phyloP scores from a whole-genome alignment of 2,888 invertebrate species.

The Ophion ellenae region DNA sequence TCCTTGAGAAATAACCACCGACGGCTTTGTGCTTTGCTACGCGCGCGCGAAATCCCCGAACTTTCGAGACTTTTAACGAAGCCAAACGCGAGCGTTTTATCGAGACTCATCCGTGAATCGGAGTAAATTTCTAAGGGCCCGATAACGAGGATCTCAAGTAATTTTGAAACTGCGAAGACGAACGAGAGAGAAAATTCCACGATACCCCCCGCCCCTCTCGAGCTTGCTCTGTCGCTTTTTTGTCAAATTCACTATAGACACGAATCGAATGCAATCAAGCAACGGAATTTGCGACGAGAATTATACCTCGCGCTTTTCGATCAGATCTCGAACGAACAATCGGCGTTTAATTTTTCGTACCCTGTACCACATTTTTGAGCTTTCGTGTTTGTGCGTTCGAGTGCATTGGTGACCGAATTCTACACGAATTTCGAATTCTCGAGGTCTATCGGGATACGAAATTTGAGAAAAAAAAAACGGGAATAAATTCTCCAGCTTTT shows the following conservation, averaged over 20 bases:
- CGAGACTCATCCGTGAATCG: slow-evolving; percentile 55
- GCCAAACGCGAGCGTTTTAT: slow-evolving; percentile 42
- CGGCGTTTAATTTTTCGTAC: slow-evolving; percentile 36
- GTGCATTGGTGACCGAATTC: background rate
- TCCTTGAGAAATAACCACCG: slow-evolving; percentile 37
- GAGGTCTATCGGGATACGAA: no score
- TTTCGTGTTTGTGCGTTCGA: background rate
- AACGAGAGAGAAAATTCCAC: slow-evolving; percentile 26
- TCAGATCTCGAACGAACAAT: slow-evolving; percentile 32
- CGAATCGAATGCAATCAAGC: slow-evolving; percentile 43
- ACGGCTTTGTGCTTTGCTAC: slow-evolving; percentile 8
- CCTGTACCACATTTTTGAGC: slow-evolving; percentile 2
- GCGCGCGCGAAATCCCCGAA: slow-evolving; percentile 22
- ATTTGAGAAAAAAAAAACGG: no score
- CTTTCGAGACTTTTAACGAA: slow-evolving; percentile 50
- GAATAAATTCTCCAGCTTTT: no score
- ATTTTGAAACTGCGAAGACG: slow-evolving; percentile 47
- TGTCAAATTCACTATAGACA: slow-evolving; percentile 14
- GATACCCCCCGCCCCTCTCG: background rate
- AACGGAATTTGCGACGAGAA: slow-evolving; percentile 27
- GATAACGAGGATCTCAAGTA: slow-evolving; percentile 58
- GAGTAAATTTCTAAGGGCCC: slow-evolving; percentile 58
- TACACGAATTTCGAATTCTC: slow-evolving; percentile 1
- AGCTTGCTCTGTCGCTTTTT: background rate
- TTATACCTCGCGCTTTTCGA: slow-evolving; percentile 12